These are phyloP conservation scores for Origma solitaria DNA, from an alignment of 2,113 vertebrate genomes.

Conservation along the genomic window DNA sequence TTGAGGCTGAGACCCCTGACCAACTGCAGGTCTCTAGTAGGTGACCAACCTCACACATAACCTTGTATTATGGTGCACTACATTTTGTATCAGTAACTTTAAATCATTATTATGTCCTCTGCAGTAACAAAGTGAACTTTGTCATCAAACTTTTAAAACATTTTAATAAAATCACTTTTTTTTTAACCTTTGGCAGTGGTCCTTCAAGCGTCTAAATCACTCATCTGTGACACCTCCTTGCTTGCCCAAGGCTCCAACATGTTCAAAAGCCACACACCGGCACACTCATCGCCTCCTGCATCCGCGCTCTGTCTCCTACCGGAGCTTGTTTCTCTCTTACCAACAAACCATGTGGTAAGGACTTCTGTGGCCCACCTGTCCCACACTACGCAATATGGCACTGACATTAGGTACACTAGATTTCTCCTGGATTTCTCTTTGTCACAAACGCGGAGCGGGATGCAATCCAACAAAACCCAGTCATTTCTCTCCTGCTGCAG, in stretches of 20 bases:
- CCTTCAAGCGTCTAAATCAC: fast-evolving
- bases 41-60: fast-evolving
- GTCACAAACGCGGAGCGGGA: not conserved
- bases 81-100: not conserved
- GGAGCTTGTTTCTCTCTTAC: not conserved
- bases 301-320: not conserved
- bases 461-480: not conserved
- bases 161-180: not conserved
- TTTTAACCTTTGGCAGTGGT: not conserved
- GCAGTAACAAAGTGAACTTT: not conserved
- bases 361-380: not conserved
- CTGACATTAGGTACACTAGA: not conserved
- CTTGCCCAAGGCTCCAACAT: not conserved
- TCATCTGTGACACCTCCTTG: fast-evolving
- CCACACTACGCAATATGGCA: not conserved
- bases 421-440: not conserved
- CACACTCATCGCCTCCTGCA: not conserved
- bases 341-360: not conserved
- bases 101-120: not conserved
- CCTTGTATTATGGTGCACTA: not conserved
- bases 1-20: fast-evolving
- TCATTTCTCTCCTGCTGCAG: not conserved
- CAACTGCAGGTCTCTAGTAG: not conserved
- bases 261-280: not conserved
- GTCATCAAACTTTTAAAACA: not conserved